Evolutionary conservation across 1,140 invertebrate genomes (phyloP).

Genomic region (Papilio aristodemus): DNA sequence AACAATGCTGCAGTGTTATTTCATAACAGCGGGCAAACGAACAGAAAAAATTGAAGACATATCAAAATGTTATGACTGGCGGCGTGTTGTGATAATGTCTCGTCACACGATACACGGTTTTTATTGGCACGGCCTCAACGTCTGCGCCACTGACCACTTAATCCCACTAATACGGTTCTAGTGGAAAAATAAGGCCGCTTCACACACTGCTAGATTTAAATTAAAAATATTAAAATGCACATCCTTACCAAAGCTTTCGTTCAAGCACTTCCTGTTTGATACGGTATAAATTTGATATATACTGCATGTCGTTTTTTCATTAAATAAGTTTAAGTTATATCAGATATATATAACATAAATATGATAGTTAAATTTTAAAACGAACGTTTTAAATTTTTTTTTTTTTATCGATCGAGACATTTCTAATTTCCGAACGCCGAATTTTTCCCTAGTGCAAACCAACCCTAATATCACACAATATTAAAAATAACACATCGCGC

Average conservation of each 20-base stretch:
- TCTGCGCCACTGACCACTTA: conserved; percentile 42
- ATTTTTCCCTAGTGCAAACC: not conserved
- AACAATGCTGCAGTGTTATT: not conserved
- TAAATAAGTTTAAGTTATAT: too few relatives aligned
- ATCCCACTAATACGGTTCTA: conserved; percentile 32
- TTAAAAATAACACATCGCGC: conserved; percentile 23
- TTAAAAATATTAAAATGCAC: too few relatives aligned
- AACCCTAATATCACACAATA: conserved; percentile 20
- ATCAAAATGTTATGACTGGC: conserved; percentile 28
- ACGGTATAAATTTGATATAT: too few relatives aligned
- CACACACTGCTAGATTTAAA: not conserved
- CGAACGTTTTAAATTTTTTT: too few relatives aligned
- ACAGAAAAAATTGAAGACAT: not conserved
- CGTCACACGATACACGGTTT: conserved; percentile 31
- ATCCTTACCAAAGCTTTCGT: too few relatives aligned
- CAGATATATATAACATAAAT: too few relatives aligned
- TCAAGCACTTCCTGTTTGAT: too few relatives aligned
- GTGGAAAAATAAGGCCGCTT: not conserved
- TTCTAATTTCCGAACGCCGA: too few relatives aligned
- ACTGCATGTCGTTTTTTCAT: too few relatives aligned
- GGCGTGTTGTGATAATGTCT: conserved; percentile 15
- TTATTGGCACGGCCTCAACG: conserved; percentile 42
- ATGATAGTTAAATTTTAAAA: too few relatives aligned
- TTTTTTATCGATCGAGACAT: too few relatives aligned
- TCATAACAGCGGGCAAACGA: not conserved